A percentile compares a stretch with the other conserved stretches of the same genome.
phyloP scores from a whole-genome alignment of 2,888 invertebrate species.

The Chaitophorus viminalis region DNA sequence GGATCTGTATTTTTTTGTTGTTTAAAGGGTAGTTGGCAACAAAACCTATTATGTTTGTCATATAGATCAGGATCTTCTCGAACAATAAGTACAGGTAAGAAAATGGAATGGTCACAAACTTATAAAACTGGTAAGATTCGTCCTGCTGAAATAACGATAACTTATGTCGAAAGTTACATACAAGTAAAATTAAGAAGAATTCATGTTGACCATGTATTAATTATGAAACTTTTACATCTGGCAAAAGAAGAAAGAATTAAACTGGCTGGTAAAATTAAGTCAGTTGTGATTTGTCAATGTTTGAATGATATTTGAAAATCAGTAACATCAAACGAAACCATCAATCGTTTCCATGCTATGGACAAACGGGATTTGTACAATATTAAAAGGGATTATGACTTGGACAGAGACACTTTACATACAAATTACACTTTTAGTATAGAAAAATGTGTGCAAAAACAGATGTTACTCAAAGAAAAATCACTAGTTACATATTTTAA shows the following conservation, averaged over 20 bases:
- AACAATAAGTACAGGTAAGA: neutral
- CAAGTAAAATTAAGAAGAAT: constrained; percentile 21
- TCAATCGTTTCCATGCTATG: constrained; percentile 51
- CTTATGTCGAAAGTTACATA: neutral
- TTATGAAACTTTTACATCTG: constrained; percentile 4
- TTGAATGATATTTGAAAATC: constrained; percentile 50
- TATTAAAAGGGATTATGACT: constrained; percentile 50
- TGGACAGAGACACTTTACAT: neutral
- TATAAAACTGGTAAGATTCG: constrained; percentile 18
- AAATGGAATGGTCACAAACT: constrained; percentile 17
- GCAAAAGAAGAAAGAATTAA: constrained; percentile 30
- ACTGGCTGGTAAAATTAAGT: constrained; percentile 22
- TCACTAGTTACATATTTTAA: constrained; percentile 15
- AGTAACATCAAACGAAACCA: neutral
- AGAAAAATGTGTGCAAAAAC: constrained; percentile 21
- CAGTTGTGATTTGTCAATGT: constrained; percentile 47
- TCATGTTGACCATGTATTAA: constrained; percentile 14
- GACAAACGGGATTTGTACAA: constrained; percentile 59
- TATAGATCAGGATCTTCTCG: too few relatives aligned
- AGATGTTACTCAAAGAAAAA: constrained; percentile 2
- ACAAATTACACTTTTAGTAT: constrained; percentile 21
- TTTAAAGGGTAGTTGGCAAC: too few relatives aligned
- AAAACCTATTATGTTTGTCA: too few relatives aligned
- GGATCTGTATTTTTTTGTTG: too few relatives aligned
- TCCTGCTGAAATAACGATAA: neutral